Conservation (phyloP, 2,888 invertebrate genomes). For the Monopis laevigella region DNA sequence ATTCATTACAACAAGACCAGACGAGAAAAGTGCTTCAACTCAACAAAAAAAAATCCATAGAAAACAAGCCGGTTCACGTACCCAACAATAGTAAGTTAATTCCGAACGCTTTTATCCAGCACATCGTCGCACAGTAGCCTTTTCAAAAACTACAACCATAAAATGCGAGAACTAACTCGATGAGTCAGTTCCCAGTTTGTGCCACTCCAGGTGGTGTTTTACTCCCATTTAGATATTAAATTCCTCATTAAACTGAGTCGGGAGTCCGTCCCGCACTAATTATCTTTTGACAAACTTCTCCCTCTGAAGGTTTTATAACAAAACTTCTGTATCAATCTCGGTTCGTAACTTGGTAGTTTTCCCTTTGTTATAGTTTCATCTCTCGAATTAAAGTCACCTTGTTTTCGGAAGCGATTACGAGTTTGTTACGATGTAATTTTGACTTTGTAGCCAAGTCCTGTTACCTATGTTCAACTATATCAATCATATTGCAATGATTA, state of each 20-base stretch:
- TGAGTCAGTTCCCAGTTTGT: no score
- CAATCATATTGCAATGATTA: no score
- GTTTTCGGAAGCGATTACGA: no score
- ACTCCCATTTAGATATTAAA: conserved; percentile 20
- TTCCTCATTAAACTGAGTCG: conserved; percentile 15
- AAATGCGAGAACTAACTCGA: no score
- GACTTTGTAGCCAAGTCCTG: no score
- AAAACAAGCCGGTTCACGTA: not conserved
- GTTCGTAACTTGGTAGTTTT: conserved; percentile 24
- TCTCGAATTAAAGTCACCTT: no score
- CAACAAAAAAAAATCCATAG: not conserved
- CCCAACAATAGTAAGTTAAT: not conserved
- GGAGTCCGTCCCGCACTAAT: conserved; percentile 18
- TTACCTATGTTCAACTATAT: no score
- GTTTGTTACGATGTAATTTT: no score
- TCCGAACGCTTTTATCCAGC: not conserved
- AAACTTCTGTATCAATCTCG: conserved; percentile 24
- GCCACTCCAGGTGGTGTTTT: conserved; percentile 1
- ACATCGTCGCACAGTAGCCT: not conserved
- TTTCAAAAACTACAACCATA: no score
- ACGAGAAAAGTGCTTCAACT: conserved; percentile 3
- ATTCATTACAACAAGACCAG: conserved; percentile 6
- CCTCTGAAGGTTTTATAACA: conserved; percentile 19
- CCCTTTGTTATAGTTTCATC: conserved; percentile 5
- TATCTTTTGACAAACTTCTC: conserved; percentile 20